These are phyloP conservation scores for Tragelaphus eurycerus DNA, from an alignment of 2,797 vertebrate genomes.

Conservation along the genomic window DNA sequence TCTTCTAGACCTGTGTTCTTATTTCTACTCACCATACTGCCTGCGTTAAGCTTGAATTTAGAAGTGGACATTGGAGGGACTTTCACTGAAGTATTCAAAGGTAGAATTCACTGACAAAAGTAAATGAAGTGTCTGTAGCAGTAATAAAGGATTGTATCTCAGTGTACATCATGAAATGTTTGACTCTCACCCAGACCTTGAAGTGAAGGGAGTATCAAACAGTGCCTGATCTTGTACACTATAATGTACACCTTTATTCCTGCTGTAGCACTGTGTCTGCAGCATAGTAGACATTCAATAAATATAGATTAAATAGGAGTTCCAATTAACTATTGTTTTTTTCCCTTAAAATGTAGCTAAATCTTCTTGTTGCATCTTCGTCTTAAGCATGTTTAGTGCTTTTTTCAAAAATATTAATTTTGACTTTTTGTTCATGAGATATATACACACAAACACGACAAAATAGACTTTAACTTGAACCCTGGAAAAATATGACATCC, in stretches of 20 bases:
- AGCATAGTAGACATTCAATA: not conserved
- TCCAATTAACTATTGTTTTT: not conserved
- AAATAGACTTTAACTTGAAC: not conserved
- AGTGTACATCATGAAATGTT: not conserved
- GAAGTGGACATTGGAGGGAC: not conserved
- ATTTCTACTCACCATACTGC: not conserved
- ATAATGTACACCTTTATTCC: not conserved
- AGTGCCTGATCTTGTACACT: not conserved
- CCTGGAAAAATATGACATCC: not conserved
- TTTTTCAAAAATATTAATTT: not conserved
- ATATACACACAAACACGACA: not conserved
- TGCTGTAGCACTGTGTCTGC: not conserved
- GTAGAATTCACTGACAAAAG: conserved; percentile 14
- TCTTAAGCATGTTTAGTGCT: conserved; percentile 5
- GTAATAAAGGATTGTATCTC: not conserved
- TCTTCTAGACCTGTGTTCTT: not conserved
- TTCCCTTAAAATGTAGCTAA: not conserved
- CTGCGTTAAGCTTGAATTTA: not conserved
- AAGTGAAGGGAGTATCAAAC: not conserved
- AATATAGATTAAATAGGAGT: conserved; percentile 6
- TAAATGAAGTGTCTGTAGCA: not conserved
- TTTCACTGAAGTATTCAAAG: conserved; percentile 7
- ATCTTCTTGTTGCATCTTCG: not conserved
- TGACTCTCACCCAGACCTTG: not conserved
- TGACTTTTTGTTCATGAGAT: not conserved